Base-by-base conservation (phyloP, 2,888 invertebrate genomes). In the Drosophila robusta region DNA sequence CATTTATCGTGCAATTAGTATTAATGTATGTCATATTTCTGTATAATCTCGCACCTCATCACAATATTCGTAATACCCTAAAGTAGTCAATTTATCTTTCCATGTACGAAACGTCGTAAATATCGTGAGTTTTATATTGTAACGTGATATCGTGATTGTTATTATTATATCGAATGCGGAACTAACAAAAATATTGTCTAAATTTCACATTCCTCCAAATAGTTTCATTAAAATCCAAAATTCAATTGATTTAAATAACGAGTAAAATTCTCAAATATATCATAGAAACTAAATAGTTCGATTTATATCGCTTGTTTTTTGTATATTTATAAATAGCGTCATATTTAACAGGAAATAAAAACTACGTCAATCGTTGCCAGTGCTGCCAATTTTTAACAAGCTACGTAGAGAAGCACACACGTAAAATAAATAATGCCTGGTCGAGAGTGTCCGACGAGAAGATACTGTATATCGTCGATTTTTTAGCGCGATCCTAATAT, bases 1-100 rank as follows among this genome's bases (percentile, higher is more conserved):
- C 69, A 72, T 29, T 52, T 69, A 60, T 49, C 58, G 67, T 79
- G 86, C 70, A 83, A 86, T 80, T 80, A 83, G 69, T 70, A 41
- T 64, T 69, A 70, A 63, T 38, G 16, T 41, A 34, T 50, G 32
- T 51, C 29, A 73, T 29, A 39, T 45, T 36, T 62, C 12, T 50
- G 38, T 54, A 38, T 8, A 47, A 24, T 42, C 39, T 16, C 34
- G 41, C 36, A 3, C 12, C 26, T 39, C 14, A n/a, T 34, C 26
- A n/a, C 26, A 41, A 42, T 11, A 24, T 24, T 44, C 46, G 14
- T n/a, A 45, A 26, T 11, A 12, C 22, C 14, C 32, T 7, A 39
- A 16, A 22, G 8, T 52, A 32, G 5, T 6, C 2, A 16, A 14
- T 52, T 57, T 12, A 29, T 44, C 24, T 65, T 44, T 45, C 8